A percentile compares a stretch with the other conserved stretches of the same genome.
Conservation (phyloP, 2,888 invertebrate genomes). For the Eledona agricola region DNA sequence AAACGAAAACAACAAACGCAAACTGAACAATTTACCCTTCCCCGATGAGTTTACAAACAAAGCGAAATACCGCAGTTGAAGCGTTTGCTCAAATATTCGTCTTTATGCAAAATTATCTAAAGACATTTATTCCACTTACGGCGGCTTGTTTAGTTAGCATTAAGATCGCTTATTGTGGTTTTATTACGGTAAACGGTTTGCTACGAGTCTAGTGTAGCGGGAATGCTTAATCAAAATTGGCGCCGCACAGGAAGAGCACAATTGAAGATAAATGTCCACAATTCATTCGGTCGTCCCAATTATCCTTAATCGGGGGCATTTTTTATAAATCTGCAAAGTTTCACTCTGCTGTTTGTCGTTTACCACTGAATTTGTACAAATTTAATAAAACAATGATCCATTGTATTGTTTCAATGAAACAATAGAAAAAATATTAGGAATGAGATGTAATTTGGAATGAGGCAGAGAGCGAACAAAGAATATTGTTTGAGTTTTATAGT, state of each 20-base stretch:
- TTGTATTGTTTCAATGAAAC: neutral
- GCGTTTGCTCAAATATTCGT: no score
- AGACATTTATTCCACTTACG: no score
- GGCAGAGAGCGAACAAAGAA: neutral
- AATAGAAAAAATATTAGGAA: neutral
- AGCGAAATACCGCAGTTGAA: no score
- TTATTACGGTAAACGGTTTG: slow-evolving; percentile 34
- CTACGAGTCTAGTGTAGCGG: slow-evolving; percentile 33
- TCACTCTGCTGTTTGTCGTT: no score
- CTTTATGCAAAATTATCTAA: no score
- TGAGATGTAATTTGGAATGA: neutral
- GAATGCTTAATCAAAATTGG: slow-evolving; percentile 38
- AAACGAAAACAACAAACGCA: no score
- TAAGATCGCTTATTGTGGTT: slow-evolving; percentile 26
- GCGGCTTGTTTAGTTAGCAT: slow-evolving; percentile 14
- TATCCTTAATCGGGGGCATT: slow-evolving; percentile 2
- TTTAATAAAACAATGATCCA: no score
- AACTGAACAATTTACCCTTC: no score
- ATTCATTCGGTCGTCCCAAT: slow-evolving; percentile 19
- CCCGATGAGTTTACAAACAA: no score
- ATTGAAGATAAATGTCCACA: slow-evolving; percentile 34
- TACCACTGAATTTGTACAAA: no score
- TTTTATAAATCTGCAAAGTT: no score
- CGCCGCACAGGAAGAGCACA: slow-evolving; percentile 42
- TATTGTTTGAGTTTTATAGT: slow-evolving; percentile 5